Evolutionary conservation across 2,113 vertebrate species (phyloP), one percentile per base, ranked within the genome.

Genomic region (Synodontis membranacea): DNA sequence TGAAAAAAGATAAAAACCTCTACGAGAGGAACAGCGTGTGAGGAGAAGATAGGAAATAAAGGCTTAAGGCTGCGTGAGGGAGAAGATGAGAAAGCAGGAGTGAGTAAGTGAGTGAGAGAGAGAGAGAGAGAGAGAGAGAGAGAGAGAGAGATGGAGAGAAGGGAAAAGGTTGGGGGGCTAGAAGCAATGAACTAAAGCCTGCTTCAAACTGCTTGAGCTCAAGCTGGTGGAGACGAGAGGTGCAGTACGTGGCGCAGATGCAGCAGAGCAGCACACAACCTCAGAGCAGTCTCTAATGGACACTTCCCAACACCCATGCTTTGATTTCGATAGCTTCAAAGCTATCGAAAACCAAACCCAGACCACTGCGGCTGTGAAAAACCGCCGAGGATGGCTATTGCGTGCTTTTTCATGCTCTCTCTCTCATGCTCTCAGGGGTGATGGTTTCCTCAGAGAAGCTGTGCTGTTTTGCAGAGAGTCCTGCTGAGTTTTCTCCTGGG

Each of bases 251-350:
- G 37, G 58, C 9, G 42, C 58, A 25, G 79, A 80, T n/a, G 79
- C 83, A 89, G 83, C 87, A 75, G 84, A 52, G 80, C 86, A 87
- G 72, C 62, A 78, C 70, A 66, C 75, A 80, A 86, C 82, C 86
- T 80, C 34, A 58, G 50, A 72, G 76, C 79, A 86, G 66, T 83
- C 86, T 89, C 83, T 89, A 76, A 84, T 66, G 83, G 85, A 86
- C 82, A 86, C 84, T 76, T 76, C 21, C 66, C 37, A 68, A 28
- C 70, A 60, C 19, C 31, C 28, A 81, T 72, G 78, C 85, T 82
- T 74, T 60, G 79, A 58, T 70, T 74, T 74, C n/a, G 39, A 74
- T 44, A 72, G 56, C 62, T 80, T 44, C 48, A 76, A 60, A 80
- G 78, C 21, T 58, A 80, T 58, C 12, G 37, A 70, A 85, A 48